Conservation (phyloP, 2,888 invertebrate genomes). For the Eurois occulta region DNA sequence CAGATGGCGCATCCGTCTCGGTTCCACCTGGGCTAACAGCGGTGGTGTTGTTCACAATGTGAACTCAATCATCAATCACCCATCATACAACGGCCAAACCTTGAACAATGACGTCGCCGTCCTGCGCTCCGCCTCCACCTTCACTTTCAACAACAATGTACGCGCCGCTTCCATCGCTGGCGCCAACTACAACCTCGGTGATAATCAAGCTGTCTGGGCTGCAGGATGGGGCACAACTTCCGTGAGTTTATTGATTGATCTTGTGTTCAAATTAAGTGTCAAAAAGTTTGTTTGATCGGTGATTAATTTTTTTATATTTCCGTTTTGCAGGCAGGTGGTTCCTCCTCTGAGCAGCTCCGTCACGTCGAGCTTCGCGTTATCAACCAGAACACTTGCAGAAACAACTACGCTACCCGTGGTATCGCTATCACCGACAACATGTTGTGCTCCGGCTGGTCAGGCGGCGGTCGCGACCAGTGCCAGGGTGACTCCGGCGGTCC, state of each 20-base stretch:
- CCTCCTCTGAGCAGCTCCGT: conserved; percentile 56
- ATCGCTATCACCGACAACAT: conserved; percentile 73
- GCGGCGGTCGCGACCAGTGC: too few relatives aligned
- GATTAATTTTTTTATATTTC: too few relatives aligned
- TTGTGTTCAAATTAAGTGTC: too few relatives aligned
- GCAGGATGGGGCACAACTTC: conserved; percentile 75
- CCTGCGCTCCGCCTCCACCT: conserved; percentile 15
- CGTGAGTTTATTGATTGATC: conserved; percentile 66
- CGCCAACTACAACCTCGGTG: conserved; percentile 69
- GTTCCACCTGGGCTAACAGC: conserved; percentile 75
- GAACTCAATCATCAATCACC: conserved; percentile 70
- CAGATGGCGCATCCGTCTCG: conserved; percentile 76
- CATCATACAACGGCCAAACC: conserved; percentile 71
- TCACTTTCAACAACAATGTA: conserved; percentile 50
- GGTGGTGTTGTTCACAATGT: conserved; percentile 73
- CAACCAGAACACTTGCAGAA: conserved; percentile 70
- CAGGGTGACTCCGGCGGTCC: too few relatives aligned
- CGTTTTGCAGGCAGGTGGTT: too few relatives aligned
- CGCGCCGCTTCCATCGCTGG: conserved; percentile 69
- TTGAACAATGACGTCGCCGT: conserved; percentile 32
- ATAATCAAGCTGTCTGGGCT: conserved; percentile 74
- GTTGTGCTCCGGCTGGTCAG: conserved; percentile 77
- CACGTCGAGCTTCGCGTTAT: conserved; percentile 74
- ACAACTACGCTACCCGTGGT: conserved; percentile 66
- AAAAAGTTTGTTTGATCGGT: too few relatives aligned